Evolutionary conservation across 2,888 invertebrate genomes (phyloP), one percentile per base, ranked within the genome.

Genomic region (Xanthia togata): DNA sequence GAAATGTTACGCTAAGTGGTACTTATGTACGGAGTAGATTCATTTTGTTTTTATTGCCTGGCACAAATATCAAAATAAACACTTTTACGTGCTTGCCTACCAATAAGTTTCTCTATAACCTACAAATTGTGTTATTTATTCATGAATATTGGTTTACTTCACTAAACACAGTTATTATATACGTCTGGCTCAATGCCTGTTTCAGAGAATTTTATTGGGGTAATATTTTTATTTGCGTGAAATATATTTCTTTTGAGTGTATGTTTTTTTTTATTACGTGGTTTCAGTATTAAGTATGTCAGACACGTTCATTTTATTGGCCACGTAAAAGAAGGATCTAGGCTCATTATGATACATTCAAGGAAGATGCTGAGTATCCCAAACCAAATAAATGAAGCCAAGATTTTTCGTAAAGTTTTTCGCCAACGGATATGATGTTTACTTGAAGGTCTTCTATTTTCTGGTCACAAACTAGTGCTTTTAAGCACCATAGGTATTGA

Each of bases 111-210:
- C 59, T 53, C 50, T 26, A 59, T 77, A 62, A 57, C 65, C 12
- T n/a, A 64, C n/a, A 70, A 72, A 77, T 65, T 67, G 50, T 62
- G 65, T 74, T 78, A 73, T 85, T 67, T 83, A 75, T 74, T 85
- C 86, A 85, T 69, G 79, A 79, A 70, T 73, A 82, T 75, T 70
- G 64, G 26, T 73, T 57, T 73, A 38, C 73, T 82, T 77, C 47
- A 59, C 41, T 74, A 59, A 69, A 83, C 47, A 70, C 57, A 44
- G 79, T 73, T 73, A 73, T 73, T 67, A 57, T 82, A 68, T 47
- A 73, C n/a, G 26, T 70, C 44, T 47, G 14, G 23, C 8, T 59
- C 71, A 78, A 60, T 72, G 50, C 0, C 12, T 31, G 41, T 75
- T 81, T 35, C 53, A 11, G 4, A 26, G 50, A 59, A 6, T 65